These are phyloP conservation scores for Hoplostethus mediterraneus DNA, from an alignment of 2,797 vertebrate genomes.

Conservation along the genomic window DNA sequence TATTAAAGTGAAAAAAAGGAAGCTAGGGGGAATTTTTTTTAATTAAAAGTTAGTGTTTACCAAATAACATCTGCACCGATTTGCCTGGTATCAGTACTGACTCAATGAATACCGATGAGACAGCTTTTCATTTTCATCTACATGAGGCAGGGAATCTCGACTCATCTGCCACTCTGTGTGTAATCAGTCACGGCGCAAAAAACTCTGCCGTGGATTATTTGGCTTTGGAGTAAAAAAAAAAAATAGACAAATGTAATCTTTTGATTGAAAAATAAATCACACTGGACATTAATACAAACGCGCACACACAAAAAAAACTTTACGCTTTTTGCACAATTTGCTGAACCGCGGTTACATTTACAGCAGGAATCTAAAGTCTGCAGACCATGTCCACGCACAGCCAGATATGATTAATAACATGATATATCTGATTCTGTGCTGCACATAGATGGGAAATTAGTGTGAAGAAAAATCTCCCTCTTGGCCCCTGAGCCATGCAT, in stretches of 20 bases:
- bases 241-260: constrained; percentile 43
- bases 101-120: constrained; percentile 77
- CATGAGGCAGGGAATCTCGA: constrained; percentile 43
- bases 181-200: constrained; percentile 55
- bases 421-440: constrained; percentile 47
- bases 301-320: constrained; percentile 47
- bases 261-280: constrained; percentile 56
- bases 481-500: constrained; percentile 28
- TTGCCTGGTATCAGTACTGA: constrained; percentile 63
- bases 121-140: constrained; percentile 64
- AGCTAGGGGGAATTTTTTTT: neutral
- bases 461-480: constrained; percentile 61
- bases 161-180: constrained; percentile 51
- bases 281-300: constrained; percentile 37
- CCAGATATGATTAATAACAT: constrained; percentile 66
- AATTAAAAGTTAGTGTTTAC: constrained; percentile 70
- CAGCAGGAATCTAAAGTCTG: constrained; percentile 38
- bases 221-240: constrained; percentile 49
- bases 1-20: constrained; percentile 59
- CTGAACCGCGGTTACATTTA: constrained; percentile 38
- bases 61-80: constrained; percentile 71
- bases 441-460: constrained; percentile 66
- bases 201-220: constrained; percentile 44
- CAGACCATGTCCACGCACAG: constrained; percentile 22
- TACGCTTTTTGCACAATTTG: constrained; percentile 25